Base-by-base conservation (phyloP, 2,797 vertebrate species). In the Chaunax sp. region DNA sequence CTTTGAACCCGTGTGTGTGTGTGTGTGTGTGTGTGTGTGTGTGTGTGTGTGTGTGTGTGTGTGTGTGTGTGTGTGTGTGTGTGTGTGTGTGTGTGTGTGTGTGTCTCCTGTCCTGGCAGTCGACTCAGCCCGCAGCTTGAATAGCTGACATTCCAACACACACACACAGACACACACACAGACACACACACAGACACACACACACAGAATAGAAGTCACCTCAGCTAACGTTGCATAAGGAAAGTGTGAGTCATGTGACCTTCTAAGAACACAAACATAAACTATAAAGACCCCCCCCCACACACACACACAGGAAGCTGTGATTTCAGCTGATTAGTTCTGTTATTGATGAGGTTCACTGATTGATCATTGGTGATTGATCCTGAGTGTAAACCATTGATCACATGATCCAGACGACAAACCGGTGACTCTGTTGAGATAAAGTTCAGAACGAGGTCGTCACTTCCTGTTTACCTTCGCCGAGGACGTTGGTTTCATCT, bases 91-190 rank as follows among this genome's bases (percentile, higher is more conserved):
- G 14, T 50, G 45, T 35, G 30, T 58, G 46, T 18, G 46, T 47
- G 35, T n/a, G 38, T 25, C 47, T 16, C 53, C 55, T 79, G 79
- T 60, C 71, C 58, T 61, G 77, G 69, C 60, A 38, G 54, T 35
- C 47, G 41, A 69, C 46, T 79, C 68, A 40, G 65, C 70, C 64
- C 46, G 45, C 78, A 64, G 80, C 69, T 55, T 59, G 77, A 87
- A 89, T 88, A 86, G 71, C 85, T 91, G 28, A 41, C 88, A 93
- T 92, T 91, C 90, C 87, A 81, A 13, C 64, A 77, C 75, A 59
- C 69, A 43, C 62, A 33, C 46, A 35, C 51, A 9, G 13, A 2
- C 43, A 43, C 62, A 57, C 47, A 28, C 62, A 18, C 64, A 38
- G 43, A 35, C 73, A 45, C 57, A 51, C 22, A 16, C 66, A 78